Evolutionary conservation across 2,888 invertebrate species (phyloP), one percentile per base, ranked within the genome.

Genomic region (Tiliacea aurago): DNA sequence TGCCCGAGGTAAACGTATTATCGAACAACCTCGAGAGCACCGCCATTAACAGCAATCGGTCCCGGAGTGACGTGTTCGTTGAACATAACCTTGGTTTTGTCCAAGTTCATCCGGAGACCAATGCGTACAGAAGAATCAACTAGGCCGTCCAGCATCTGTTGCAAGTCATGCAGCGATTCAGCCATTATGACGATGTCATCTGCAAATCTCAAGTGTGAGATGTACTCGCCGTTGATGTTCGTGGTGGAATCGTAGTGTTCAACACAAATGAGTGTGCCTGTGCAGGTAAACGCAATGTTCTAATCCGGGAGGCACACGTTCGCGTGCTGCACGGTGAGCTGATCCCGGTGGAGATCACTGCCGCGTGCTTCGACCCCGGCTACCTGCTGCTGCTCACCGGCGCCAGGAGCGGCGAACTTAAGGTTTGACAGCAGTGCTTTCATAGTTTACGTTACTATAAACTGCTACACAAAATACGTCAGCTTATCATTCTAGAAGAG

Each of bases 321-420:
- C 96, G 97, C 70, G 92, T 97, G 81, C 91, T 97, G 68, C 97
- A 97, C 89, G 98, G 98, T 0, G 97, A 97, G 90, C 93, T 95
- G 49, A 94, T 97, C 76, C 97, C 97, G 0, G 97, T 98, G 63
- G 98, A 98, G 95, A 98, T 98, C 81, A 98, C 98, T 0, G 97
- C 98, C 6, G 98, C 97, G 43, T 97, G 97, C 87, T 98, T 98
- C 91, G 98, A 98, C 94, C 97, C 97, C 0, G 97, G 97, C 37
- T 95, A 97, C 84, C 98, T 98, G 89, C 96, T 98, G 74, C 95
- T 98, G 45, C 92, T 98, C 73, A 98, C 98, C 0, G 98, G 98
- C 2, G 98, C 98, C 0, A 97, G 97, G 67, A 97, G 98, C 91
- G 98, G 98, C 18, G 97, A 97, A 0, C 94, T 98, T 11, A 98